Conservation (phyloP, 2,888 invertebrate genomes). For the Iphiclides podalirius region DNA sequence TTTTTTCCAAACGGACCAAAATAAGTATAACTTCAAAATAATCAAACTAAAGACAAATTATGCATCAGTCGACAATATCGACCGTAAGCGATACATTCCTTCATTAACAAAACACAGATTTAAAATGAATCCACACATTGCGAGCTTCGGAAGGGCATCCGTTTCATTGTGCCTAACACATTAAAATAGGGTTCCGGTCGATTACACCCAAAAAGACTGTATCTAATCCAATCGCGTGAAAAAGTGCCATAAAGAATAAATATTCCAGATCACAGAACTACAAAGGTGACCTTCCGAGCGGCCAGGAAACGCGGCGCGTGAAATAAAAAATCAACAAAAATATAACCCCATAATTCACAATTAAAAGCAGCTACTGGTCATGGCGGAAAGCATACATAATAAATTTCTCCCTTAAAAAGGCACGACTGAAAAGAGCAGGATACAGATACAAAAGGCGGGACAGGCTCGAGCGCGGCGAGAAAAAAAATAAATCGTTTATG, state of each 20-base stretch:
- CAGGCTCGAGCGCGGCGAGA: conserved; percentile 52
- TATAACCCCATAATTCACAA: conserved; percentile 75
- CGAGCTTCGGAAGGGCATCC: conserved; percentile 55
- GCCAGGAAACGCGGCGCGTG: conserved; percentile 55
- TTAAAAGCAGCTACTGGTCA: conserved; percentile 78
- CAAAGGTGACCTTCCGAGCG: conserved; percentile 70
- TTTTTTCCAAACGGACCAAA: too few species aligned
- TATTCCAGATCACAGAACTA: conserved; percentile 60
- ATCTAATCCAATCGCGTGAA: conserved; percentile 53
- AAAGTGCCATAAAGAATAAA: conserved; percentile 47
- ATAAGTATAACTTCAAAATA: too few species aligned
- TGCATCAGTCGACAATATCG: too few species aligned
- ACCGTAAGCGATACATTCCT: conserved; percentile 24
- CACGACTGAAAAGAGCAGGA: conserved; percentile 75
- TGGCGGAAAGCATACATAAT: conserved; percentile 75
- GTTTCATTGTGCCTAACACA: conserved; percentile 52
- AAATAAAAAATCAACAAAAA: conserved; percentile 50
- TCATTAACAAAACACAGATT: conserved; percentile 37
- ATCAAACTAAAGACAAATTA: too few species aligned
- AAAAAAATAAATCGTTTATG: conserved; percentile 73
- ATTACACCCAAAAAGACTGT: conserved; percentile 59
- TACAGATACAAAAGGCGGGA: conserved; percentile 66
- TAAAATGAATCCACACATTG: conserved; percentile 17
- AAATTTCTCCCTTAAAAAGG: conserved; percentile 78
- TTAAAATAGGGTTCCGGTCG: conserved; percentile 53